Evolutionary conservation across 2,888 invertebrate genomes (phyloP), one percentile per base, ranked within the genome.

Genomic region (Copidosoma aretas): DNA sequence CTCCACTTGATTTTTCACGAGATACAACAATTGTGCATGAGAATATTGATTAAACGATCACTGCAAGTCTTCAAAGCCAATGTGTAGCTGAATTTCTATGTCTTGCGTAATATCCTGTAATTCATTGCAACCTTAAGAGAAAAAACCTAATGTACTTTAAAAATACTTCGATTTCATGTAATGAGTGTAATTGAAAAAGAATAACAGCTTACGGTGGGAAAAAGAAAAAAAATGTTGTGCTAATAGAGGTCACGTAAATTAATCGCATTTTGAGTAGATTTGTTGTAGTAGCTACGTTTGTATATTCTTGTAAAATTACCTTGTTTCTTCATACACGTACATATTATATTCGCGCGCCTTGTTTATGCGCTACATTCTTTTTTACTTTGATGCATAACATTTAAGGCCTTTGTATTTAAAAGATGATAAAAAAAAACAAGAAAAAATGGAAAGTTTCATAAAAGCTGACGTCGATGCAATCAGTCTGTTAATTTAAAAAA

Each of bases 301-400:
- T 70, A 70, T 70, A 67, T 63, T 66, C 60, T 69, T 69, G 66
- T 70, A 70, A 70, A 57, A 70, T 70, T 66, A 62, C 60, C 60
- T 70, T 67, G 66, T 67, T 67, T 70, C 60, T 8, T 60, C 49
- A 66, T 67, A 12, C 66, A 56, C 56, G 63, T 32, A 32, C 32
- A 32, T 32, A 32, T 32, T 32, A 32, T 32, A 32, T 32, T 32
- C 32, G 32, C 32, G 32, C 32, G 54, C 39, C 59, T 46, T 46
- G 24, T 61, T 58, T 66, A 67, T 66, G 63, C 65, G 62, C 65
- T 65, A 62, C 46, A 61, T 64, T 68, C 63, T 54, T 46, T 46
- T 59, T 62, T 46, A 15, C 15, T 46, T 46, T 22, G n/a, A 56
- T 17, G 58, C 60, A 68, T 64, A 54, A 68, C 41, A 70, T 62